Evolutionary conservation across 2,113 vertebrate species (phyloP).

Genomic region (Carassius auratus): DNA sequence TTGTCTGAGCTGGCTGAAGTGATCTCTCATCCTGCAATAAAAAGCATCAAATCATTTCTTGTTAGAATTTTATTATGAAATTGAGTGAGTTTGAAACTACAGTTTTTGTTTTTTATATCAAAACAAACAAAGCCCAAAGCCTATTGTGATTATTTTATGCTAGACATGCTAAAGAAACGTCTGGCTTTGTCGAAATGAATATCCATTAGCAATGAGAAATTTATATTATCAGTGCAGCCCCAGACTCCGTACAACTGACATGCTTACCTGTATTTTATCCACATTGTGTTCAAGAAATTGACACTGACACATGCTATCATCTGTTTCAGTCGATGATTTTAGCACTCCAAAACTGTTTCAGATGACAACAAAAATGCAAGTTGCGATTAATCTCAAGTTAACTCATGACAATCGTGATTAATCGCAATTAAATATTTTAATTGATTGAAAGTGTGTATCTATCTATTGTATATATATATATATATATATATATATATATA

Average conservation of each 20-base stretch:
- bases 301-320: neutral
- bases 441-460: too few species aligned
- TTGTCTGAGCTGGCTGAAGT: neutral
- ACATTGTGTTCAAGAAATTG: neutral
- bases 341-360: neutral
- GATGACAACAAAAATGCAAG: neutral
- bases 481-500: too few species aligned
- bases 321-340: neutral
- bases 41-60: neutral
- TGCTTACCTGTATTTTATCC: neutral
- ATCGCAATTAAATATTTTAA: too few species aligned
- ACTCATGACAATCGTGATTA: too few species aligned
- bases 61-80: neutral
- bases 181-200: neutral
- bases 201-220: neutral
- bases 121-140: neutral
- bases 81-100: neutral
- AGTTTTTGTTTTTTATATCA: neutral
- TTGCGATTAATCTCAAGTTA: too few species aligned
- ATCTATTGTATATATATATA: too few species aligned
- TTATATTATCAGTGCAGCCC: neutral
- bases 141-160: neutral
- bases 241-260: neutral
- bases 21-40: neutral
- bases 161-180: neutral